Conservation (phyloP, 2,888 invertebrate species). For the Atrina japonica region DNA sequence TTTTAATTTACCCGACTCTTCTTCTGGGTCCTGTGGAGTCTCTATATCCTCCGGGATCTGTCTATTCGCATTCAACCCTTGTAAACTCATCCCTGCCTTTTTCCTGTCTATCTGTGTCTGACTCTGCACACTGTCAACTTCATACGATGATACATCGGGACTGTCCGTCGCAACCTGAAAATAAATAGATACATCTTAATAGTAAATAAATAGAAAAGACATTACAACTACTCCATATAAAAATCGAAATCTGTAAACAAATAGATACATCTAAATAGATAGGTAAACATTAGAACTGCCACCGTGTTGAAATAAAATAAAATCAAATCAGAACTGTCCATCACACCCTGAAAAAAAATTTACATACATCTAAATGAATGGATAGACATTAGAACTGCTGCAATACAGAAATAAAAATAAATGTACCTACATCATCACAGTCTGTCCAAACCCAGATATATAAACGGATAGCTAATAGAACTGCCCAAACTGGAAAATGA, state of each 20-base stretch:
- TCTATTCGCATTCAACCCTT: slow-evolving; percentile 69
- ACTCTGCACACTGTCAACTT: slow-evolving; percentile 88
- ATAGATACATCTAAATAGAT: too few species aligned
- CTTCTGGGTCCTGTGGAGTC: slow-evolving; percentile 77
- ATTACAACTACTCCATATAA: background rate
- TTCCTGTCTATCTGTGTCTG: slow-evolving; percentile 83
- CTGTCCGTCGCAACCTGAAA: slow-evolving; percentile 62
- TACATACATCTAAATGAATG: too few species aligned
- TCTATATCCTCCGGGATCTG: slow-evolving; percentile 69
- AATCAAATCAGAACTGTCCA: too few species aligned
- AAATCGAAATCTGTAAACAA: background rate
- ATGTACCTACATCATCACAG: too few species aligned
- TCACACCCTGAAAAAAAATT: too few species aligned
- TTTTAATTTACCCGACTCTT: slow-evolving; percentile 72
- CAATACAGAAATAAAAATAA: too few species aligned
- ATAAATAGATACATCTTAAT: slow-evolving; percentile 7
- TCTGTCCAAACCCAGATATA: too few species aligned
- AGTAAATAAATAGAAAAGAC: background rate
- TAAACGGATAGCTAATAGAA: too few species aligned
- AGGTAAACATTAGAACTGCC: too few species aligned
- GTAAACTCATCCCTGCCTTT: slow-evolving; percentile 76
- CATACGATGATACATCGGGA: slow-evolving; percentile 64
- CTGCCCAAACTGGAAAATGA: too few species aligned
- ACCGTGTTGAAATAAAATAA: too few species aligned
- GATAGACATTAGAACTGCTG: too few species aligned